Base-by-base conservation (phyloP, 2,113 vertebrate genomes). In the Acanthisitta chloris region DNA sequence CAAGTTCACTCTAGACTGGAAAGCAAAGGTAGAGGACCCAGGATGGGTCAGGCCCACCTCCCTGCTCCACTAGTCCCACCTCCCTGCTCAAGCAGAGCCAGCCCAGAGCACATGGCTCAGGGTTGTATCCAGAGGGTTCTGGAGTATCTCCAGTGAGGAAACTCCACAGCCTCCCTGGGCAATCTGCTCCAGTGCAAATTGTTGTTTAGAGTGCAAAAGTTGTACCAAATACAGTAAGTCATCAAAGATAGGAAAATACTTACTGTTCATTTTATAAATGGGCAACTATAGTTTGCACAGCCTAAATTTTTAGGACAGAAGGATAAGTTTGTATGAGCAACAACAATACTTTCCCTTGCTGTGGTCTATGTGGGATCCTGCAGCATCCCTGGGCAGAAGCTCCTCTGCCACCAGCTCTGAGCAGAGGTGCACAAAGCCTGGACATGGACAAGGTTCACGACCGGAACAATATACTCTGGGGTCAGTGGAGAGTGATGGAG, bases 401-500 rank as follows among this genome's bases (percentile, higher is more conserved):
- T 46, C 40, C 48, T 17, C n/a, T 14, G 33, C 48, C 10, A 40
- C 3, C 21, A 17, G 58, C 5, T 23, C 70, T 20, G 64, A 12
- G 49, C 38, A n/a, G n/a, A n/a, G n/a, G n/a, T 26, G 42, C 61
- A 12, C 29, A 3, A 10, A 29, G 43, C 10, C 64, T n/a, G n/a
- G n/a, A n/a, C n/a, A n/a, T n/a, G n/a, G n/a, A n/a, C n/a, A n/a
- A n/a, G n/a, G n/a, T n/a, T n/a, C n/a, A n/a, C n/a, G n/a, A n/a
- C n/a, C n/a, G n/a, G n/a, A n/a, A n/a, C n/a, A n/a, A n/a, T n/a
- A n/a, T n/a, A 19, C 18, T 0, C 69, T 28, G 57, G 51, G 11
- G 4, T 0, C 23, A 6, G 23, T 2, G 69, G 40, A 23, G 43
- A 4, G 19, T 2, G 24, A 14, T 5, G 9, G 1, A 26, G 46